phyloP scores from a whole-genome alignment of 1,140 invertebrate genomes.

The Pseudomyrmex sp. region DNA sequence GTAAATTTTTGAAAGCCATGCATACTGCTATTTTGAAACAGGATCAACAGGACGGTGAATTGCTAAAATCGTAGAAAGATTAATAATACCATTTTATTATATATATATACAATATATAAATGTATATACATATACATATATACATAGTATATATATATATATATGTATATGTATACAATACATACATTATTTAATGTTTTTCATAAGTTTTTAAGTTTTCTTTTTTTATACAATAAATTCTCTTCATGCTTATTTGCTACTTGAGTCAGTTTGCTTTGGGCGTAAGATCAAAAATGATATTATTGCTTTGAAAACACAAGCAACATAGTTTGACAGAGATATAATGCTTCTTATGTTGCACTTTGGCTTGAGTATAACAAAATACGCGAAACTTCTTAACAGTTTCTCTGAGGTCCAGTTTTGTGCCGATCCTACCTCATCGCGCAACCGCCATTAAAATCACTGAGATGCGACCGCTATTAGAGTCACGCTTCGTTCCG shows the following conservation, averaged over 20 bases:
- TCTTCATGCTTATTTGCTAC: neutral
- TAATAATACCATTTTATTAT: conserved; percentile 18
- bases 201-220: neutral
- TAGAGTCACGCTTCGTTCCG: conserved; percentile 59
- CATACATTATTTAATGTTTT: neutral
- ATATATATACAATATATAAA: conserved; percentile 5
- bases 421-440: conserved; percentile 29
- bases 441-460: conserved; percentile 48
- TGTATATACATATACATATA: neutral
- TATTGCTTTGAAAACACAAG: neutral
- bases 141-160: neutral
- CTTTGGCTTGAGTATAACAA: neutral
- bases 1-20: conserved; percentile 78
- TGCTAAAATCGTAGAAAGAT: conserved; percentile 1
- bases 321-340: neutral
- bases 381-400: conserved; percentile 50
- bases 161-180: neutral
- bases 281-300: conserved; percentile 13
- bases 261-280: neutral
- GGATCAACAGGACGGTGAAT: conserved; percentile 62
- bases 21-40: conserved; percentile 75
- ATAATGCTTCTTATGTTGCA: neutral
- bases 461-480: conserved; percentile 55
- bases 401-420: conserved; percentile 52
- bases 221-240: conserved; percentile 23